A percentile compares a stretch with the other conserved stretches of the same genome.
phyloP scores from a whole-genome alignment of 2,113 vertebrate species.

The Nothocercus julius region DNA sequence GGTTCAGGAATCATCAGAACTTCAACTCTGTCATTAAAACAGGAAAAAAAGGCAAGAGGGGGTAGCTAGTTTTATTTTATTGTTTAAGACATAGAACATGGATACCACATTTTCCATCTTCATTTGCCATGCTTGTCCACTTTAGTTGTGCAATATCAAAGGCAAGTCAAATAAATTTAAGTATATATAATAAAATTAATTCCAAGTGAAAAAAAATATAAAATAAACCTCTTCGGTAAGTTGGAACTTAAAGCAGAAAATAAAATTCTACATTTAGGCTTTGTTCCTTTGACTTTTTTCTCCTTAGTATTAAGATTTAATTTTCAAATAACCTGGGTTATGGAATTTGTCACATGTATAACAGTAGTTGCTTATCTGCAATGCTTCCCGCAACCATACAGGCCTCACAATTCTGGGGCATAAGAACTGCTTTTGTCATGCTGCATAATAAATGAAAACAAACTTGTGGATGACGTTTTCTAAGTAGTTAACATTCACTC shows the following conservation, averaged over 20 bases:
- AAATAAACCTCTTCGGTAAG: not conserved
- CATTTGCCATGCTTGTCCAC: not conserved
- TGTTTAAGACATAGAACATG: not conserved
- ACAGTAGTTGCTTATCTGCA: not conserved
- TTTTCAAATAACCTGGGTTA: not conserved
- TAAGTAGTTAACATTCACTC: not conserved
- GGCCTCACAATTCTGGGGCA: not conserved
- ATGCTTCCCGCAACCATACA: not conserved
- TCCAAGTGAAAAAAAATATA: not conserved
- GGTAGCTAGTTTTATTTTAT: not conserved
- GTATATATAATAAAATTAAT: not conserved
- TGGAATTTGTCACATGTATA: not conserved
- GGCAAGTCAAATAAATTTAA: not conserved
- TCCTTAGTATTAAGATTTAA: not conserved
- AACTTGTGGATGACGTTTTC: not conserved
- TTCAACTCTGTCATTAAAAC: not conserved
- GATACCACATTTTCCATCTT: not conserved
- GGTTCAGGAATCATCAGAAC: not conserved
- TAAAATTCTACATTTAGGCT: not conserved
- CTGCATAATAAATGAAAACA: not conserved
- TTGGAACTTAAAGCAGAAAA: not conserved
- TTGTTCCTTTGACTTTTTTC: not conserved
- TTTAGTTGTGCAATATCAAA: not conserved
- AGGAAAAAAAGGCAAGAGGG: not conserved
- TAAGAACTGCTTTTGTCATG: not conserved